These are phyloP conservation scores for Poecilia velifera DNA, from an alignment of 2,797 vertebrate species.

Conservation along the genomic window DNA sequence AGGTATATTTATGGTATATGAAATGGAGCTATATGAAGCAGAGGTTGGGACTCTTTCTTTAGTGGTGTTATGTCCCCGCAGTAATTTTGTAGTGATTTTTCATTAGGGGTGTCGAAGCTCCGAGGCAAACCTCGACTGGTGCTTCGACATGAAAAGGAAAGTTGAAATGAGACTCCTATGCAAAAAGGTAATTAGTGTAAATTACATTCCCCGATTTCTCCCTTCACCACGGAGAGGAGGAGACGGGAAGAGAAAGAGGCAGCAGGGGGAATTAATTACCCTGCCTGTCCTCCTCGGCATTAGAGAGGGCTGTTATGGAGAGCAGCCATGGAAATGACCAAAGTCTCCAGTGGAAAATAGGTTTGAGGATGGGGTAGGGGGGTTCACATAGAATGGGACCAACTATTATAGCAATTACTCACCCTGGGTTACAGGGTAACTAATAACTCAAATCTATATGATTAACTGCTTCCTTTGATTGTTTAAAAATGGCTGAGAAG, in stretches of 20 bases:
- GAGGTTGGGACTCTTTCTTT: slow-evolving; percentile 12
- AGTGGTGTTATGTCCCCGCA: slow-evolving; percentile 20
- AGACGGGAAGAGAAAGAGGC: slow-evolving; percentile 69
- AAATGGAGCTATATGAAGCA: not conserved
- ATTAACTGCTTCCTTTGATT: slow-evolving; percentile 46
- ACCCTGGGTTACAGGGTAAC: slow-evolving; percentile 35
- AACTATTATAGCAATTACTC: slow-evolving; percentile 64
- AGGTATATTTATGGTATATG: not conserved
- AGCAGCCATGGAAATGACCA: slow-evolving; percentile 74
- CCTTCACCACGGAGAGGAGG: slow-evolving; percentile 63
- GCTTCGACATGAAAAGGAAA: slow-evolving; percentile 72
- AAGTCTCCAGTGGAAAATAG: slow-evolving; percentile 64
- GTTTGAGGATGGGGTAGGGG: slow-evolving; percentile 37
- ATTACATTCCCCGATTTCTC: slow-evolving; percentile 76
- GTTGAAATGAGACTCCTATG: slow-evolving; percentile 76
- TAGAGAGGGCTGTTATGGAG: slow-evolving; percentile 66
- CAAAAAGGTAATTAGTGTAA: slow-evolving; percentile 81
- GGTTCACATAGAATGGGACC: slow-evolving; percentile 38
- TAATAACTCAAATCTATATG: slow-evolving; percentile 55
- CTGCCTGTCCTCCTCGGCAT: slow-evolving; percentile 68
- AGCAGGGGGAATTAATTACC: slow-evolving; percentile 77
- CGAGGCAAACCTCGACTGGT: slow-evolving; percentile 34
- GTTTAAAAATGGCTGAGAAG: slow-evolving; percentile 20
- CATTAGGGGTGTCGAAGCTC: slow-evolving; percentile 48
- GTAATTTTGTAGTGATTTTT: slow-evolving; percentile 50